phyloP scores from a whole-genome alignment of 2,113 vertebrate species.

The Riparia riparia region DNA sequence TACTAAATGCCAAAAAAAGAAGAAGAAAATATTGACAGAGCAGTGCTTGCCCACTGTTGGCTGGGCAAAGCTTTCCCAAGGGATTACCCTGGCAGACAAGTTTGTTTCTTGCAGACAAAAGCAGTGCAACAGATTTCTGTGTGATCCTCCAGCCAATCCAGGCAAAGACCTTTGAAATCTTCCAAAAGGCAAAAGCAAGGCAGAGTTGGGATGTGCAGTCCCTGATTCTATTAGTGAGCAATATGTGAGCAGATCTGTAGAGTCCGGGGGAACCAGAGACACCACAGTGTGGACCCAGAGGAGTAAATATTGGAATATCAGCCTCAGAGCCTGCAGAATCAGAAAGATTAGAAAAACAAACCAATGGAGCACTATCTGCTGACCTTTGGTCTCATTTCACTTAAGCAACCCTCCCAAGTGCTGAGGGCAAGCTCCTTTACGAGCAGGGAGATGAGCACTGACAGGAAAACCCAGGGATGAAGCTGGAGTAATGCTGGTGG shows the following conservation, averaged over 20 bases:
- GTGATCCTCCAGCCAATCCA: not conserved
- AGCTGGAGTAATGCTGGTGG: not conserved
- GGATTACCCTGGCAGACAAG: not conserved
- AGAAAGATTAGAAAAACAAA: conserved; percentile 28
- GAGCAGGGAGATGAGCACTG: not conserved
- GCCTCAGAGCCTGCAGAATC: not conserved
- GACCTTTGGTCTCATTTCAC: conserved; percentile 7
- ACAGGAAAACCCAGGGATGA: not conserved
- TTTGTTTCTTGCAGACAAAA: not conserved
- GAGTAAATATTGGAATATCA: not conserved
- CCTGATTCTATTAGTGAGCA: not conserved
- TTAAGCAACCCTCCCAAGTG: conserved; percentile 5
- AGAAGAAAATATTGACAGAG: not conserved
- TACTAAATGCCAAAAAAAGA: not conserved
- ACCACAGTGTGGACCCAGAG: not conserved
- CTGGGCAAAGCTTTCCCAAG: not conserved
- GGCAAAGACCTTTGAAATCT: not conserved
- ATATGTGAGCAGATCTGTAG: fast-evolving
- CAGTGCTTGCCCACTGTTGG: not conserved
- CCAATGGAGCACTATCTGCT: not conserved
- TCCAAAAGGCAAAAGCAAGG: not conserved
- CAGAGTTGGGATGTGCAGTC: not conserved
- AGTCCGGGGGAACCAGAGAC: not conserved
- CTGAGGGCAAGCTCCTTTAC: not conserved
- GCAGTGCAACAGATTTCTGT: not conserved